Base-by-base conservation (phyloP, 2,113 vertebrate genomes). In the Caranx melampygus region DNA sequence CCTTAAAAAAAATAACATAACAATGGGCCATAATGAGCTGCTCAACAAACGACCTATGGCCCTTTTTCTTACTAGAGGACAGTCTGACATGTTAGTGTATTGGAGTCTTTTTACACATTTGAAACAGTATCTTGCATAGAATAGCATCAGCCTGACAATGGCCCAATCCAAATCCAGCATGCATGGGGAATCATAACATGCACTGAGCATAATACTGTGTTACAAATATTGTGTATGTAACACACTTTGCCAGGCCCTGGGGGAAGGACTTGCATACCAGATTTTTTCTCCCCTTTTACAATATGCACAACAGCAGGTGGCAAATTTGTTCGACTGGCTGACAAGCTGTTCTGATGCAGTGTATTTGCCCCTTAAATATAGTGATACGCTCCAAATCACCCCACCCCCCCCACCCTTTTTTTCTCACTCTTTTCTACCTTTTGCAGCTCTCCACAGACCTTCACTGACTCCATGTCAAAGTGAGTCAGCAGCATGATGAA, bases 401-500 rank as follows among this genome's bases (percentile, higher is more conserved):
- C n/a, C n/a, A n/a, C n/a, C n/a, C n/a, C 26, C 26, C 1, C 26
- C 26, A 1, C 26, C 26, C 26, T 40, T 44, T 64, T 64, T 0
- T 55, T 26, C 2, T 18, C 5, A n/a, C 6, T 51, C 6, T 9
- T 49, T 63, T 69, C 6, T 68, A 14, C 16, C 16, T 16, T 52
- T 3, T 0, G 20, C 26, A 15, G 16, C 40, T 72, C 44, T 72
- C 33, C 55, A 42, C 12, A 63, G 31, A 60, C 34, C 58, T 59
- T 62, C 60, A n/a, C 5, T 14, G 14, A 9, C 14, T 67, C 10
- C 44, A 35, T 18, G 4, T 72, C 26, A 35, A 52, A 59, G 11
- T 35, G 34, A 72, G 70, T 65, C 59, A 68, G 35, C 26, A 63
- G 54, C 42, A 34, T n/a, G 44, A 52, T 61, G 20, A 64, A 31